phyloP scores from a whole-genome alignment of 1,140 invertebrate species.

The Papilio aristodemus region DNA sequence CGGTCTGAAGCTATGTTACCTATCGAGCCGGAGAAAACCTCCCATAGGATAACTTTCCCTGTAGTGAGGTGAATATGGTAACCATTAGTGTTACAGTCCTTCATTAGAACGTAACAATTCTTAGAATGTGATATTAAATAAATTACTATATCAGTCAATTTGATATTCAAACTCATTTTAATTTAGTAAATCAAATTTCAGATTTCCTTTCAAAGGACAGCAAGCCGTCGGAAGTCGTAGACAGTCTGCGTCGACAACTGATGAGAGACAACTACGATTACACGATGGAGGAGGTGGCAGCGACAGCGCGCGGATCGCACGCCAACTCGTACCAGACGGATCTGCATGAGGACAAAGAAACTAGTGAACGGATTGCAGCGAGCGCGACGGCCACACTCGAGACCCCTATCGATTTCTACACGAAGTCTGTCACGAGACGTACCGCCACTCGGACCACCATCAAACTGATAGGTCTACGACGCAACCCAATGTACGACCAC shows the following conservation, averaged over 20 bases:
- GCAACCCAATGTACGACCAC: constrained; percentile 9
- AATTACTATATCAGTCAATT: too few relatives aligned
- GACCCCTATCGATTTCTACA: constrained; percentile 1
- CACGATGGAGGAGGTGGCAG: constrained; percentile 32
- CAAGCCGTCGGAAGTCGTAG: constrained; percentile 12
- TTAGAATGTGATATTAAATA: too few relatives aligned
- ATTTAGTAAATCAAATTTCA: constrained; percentile 31
- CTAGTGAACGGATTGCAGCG: not conserved
- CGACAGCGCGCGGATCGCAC: not conserved
- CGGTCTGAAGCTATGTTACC: too few relatives aligned
- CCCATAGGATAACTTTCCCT: too few relatives aligned
- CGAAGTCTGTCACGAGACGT: not conserved
- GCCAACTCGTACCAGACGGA: not conserved
- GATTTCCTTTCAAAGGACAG: not conserved
- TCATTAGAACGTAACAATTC: too few relatives aligned
- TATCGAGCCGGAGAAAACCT: too few relatives aligned
- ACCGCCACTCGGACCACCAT: not conserved
- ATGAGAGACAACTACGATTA: constrained; percentile 56
- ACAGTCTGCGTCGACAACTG: constrained; percentile 42
- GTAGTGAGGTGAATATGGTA: not conserved
- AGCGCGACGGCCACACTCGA: not conserved
- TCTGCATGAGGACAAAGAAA: constrained; percentile 10
- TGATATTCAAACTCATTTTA: constrained; percentile 24
- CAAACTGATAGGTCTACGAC: not conserved
- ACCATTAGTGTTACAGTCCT: not conserved